Evolutionary conservation across 2,888 invertebrate genomes (phyloP), one percentile per base, ranked within the genome.

Genomic region (Tortrix viridana): DNA sequence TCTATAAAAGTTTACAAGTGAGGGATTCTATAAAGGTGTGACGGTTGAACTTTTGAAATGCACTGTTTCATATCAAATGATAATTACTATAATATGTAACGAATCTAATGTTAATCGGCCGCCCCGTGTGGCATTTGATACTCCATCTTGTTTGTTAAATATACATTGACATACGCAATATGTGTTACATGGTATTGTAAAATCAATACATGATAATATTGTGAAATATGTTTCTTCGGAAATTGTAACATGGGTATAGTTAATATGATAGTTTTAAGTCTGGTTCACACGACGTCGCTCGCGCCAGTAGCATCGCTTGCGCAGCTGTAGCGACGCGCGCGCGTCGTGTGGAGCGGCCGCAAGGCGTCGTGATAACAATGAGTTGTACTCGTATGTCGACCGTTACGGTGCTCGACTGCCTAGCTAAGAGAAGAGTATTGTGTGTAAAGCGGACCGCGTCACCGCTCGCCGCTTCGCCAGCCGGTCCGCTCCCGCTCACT

Each of bases 1-100:
- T 89, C 85, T 89, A 90, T 85, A 86, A 89, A 90, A 81, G 84
- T 91, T 89, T 90, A 90, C 89, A 89, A 81, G 84, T 82, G 87
- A 85, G 82, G 86, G 84, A 82, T 78, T 77, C 83, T 82, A 78
- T 79, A 76, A 75, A 81, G 84, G 82, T 81, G 83, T 82, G 85
- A 80, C 80, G 82, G 81, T 79, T 80, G 77, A 82, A 72, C 74
- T 83, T 81, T 83, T 82, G 80, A 82, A 83, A 82, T 83, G 85
- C 86, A 85, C 86, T 85, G 82, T 88, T 86, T 88, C 89, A 89
- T 89, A 88, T 90, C 88, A 88, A 83, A 84, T 80, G 84, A 86
- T 86, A 82, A 84, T 85, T 81, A 80, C 81, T 76, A 76, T 76
- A 76, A 73, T 72, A 71, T 72, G 69, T 75, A 76, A 72, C 73